These are phyloP conservation scores for Lathamus discolor DNA, from an alignment of 2,113 vertebrate species.

Conservation along the genomic window DNA sequence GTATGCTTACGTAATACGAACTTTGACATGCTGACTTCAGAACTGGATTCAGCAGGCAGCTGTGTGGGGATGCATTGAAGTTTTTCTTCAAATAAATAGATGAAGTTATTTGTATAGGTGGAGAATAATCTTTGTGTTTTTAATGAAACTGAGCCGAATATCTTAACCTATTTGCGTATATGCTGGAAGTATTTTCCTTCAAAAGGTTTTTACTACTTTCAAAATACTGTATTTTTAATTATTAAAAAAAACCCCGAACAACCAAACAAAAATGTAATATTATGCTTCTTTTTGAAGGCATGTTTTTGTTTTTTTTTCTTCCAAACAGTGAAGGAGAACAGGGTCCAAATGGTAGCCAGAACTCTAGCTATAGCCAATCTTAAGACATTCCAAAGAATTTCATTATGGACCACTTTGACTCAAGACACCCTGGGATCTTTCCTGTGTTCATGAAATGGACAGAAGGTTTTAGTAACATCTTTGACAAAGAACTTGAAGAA, in stretches of 20 bases:
- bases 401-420: slow-evolving; percentile 78
- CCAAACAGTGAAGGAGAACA: slow-evolving; percentile 92
- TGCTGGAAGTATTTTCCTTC: not conserved
- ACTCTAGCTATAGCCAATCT: slow-evolving; percentile 96
- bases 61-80: not conserved
- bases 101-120: not conserved
- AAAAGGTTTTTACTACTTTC: not conserved
- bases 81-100: not conserved
- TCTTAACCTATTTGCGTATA: not conserved
- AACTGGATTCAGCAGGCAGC: not conserved
- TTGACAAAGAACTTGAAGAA: slow-evolving; percentile 74
- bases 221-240: not conserved
- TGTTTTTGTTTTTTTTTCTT: slow-evolving; percentile 49
- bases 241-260: not conserved
- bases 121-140: not conserved
- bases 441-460: slow-evolving; percentile 65
- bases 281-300: not conserved
- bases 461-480: slow-evolving; percentile 73
- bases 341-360: slow-evolving; percentile 98
- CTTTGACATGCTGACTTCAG: not conserved
- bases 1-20: not conserved
- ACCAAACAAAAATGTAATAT: not conserved
- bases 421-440: slow-evolving; percentile 68
- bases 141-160: not conserved
- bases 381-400: slow-evolving; percentile 83